Base-by-base conservation (phyloP, 2,888 invertebrate genomes). In the Tetragnatha montana region DNA sequence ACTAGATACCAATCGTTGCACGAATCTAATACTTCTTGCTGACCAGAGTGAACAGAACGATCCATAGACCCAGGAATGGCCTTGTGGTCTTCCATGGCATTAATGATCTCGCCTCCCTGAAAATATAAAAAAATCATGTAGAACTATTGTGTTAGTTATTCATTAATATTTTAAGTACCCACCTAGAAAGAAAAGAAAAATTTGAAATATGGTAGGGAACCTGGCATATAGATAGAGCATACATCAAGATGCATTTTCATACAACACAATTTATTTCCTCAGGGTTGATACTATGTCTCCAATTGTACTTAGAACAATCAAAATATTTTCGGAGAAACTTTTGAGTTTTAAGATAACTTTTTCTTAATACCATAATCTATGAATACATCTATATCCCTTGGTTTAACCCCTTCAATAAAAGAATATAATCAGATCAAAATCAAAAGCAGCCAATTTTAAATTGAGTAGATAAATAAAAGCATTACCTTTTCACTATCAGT, bases 21-120 rank as follows among this genome's bases (percentile, higher is more conserved):
- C 91, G 95, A 95, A 93, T 98, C 98, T 92, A 98, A 94, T 91
- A 98, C 96, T 93, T 98, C 98, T 94, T 98, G 98, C 94, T 98
- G 98, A 47, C 98, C 98, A 93, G 97, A 97, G 91, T 95, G 95
- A 75, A 98, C 97, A 84, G 96, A 96, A 92, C 98, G 94, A 94
- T 98, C 98, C 87, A 96, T 96, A 78, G 96, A 94, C 92, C 96
- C 96, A 14, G 95, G 94, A 21, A 96, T 95, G n/a, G 96, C 96
- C 49, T 95, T 94, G 93, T 96, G 97, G 93, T 98, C 98, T 91
- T 96, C 96, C 87, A 97, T 95, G 92, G 98, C 97, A 90, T 97
- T 97, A 95, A 97, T 96, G 94, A 98, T 97, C 91, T 96, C 95
- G 80, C 92, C 92, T 88, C 96, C 96, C 92, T 96, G 96, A 22